Base-by-base conservation (phyloP, 2,888 invertebrate genomes). In the Ophonus ardosiacus region DNA sequence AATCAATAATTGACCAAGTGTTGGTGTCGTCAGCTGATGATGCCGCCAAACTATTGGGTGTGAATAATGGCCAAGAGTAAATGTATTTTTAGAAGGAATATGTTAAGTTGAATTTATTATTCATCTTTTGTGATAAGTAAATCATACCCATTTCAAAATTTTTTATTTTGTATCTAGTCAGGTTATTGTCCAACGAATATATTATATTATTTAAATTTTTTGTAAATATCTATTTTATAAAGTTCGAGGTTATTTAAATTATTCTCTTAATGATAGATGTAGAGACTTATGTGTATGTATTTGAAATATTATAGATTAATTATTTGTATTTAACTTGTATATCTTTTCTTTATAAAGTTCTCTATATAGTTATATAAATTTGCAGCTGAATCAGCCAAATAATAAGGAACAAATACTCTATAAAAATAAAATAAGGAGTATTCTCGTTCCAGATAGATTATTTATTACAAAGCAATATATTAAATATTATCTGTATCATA, bases 41-140 rank as follows among this genome's bases (percentile, higher is more conserved):
- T 24, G 98, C 98, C 0, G 96, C 97, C 90, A 93, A 98, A 87
- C 92, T 98, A 24, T 96, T 98, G 24, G 96, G 98, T 80, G 96
- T 96, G 86, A 96, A 95, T 86, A 92, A 91, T 87, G 91, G 92
- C 68, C 91, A 90, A 86, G 84, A 85, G 40, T 85, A 57, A 38
- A 13, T 61, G 38, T 56, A 57, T 65, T 65, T 65, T 24, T 24
- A 31, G n/a, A 65, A 21, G 38, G 13, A 74, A 68, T n/a, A 21
- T 74, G 17, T 74, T 74, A 74, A 74, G 40, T 43, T 71, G 15
- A 40, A 71, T 71, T 40, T 71, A 71, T 71, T 40, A 71, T 71
- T 40, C 40, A 71, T 71, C 57, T 51, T 68, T 83, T 83, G 83
- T 83, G 83, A 83, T 83, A 81, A 63, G 81, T 81, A 80, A 80